Evolutionary conservation across 2,888 invertebrate species (phyloP), one percentile per base, ranked within the genome.

Genomic region (Drosophila incognita): DNA sequence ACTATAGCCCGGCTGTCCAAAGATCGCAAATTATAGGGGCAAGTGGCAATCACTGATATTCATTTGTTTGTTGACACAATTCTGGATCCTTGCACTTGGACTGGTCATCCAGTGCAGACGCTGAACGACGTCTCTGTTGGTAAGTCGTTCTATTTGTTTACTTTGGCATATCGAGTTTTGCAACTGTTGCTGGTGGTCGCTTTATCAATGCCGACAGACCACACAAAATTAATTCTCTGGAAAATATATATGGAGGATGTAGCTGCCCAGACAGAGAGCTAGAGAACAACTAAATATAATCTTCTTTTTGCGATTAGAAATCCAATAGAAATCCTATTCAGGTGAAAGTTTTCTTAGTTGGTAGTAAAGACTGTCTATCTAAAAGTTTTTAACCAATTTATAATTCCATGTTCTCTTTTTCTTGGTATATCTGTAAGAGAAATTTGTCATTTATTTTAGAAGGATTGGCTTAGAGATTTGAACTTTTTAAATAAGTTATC

Each of bases 181-280:
- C 74, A 82, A 74, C 62, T 86, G 76, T 78, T 76, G 83, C 70
- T 83, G 81, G 81, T 79, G 84, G 84, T 76, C 73, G 63, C 70
- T 81, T 87, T 81, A 85, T 75, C 73, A 72, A 72, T 63, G 82
- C 83, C 88, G 86, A 65, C 81, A 78, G 85, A 85, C 85, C 85
- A 85, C 85, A 85, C 85, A 85, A 71, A 72, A 56, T 38, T 18
- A 36, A 15, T 84, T 84, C 79, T 54, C 31, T 59, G 54, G 64
- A 85, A 65, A 35, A 38, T 7, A n/a, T 48, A 15, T 35, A 38
- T 49, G 33, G 31, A 27, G 42, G 38, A 21, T 40, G 18, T 21
- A 29, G 53, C 21, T 31, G 18, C 8, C 11, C 46, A 24, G 24
- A 1, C 15, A 24, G 24, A 24, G 24, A 24, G 8, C 15, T 18